A percentile compares a stretch with the other conserved stretches of the same genome.
These are phyloP conservation scores for Hippocampus abdominalis DNA, from an alignment of 2,113 vertebrate species.

Conservation along the genomic window DNA sequence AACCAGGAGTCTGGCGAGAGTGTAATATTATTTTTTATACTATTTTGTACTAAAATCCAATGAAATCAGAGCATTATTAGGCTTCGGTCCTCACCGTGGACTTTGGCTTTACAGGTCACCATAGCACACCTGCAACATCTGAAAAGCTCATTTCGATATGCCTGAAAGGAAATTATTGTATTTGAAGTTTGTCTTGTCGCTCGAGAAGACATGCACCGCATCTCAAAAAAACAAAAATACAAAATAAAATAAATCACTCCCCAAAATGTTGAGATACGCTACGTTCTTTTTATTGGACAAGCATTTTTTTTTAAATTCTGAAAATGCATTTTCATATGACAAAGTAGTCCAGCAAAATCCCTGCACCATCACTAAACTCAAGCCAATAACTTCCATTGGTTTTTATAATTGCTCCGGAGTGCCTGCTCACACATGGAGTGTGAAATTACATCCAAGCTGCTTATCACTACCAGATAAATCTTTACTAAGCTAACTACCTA, in stretches of 20 bases:
- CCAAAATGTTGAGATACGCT: not conserved
- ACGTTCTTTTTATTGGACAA: not conserved
- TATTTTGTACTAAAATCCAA: slow-evolving; percentile 33
- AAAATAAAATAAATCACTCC: too few relatives aligned
- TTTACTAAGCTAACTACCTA: not conserved
- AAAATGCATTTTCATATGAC: too few relatives aligned
- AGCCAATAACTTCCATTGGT: not conserved
- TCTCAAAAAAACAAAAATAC: not conserved
- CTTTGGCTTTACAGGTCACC: slow-evolving; percentile 36
- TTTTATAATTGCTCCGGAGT: not conserved
- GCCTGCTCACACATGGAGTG: not conserved
- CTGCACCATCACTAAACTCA: not conserved
- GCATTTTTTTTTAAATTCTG: too few relatives aligned
- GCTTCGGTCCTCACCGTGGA: slow-evolving; percentile 15
- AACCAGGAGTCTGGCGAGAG: slow-evolving; percentile 19
- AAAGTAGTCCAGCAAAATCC: not conserved
- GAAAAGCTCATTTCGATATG: not conserved
- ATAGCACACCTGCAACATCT: slow-evolving; percentile 26
- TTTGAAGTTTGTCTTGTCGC: not conserved
- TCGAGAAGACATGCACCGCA: not conserved
- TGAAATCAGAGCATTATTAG: slow-evolving; percentile 45
- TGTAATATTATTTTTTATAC: slow-evolving; percentile 16
- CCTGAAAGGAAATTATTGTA: not conserved
- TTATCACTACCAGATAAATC: not conserved
- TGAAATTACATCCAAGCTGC: too few relatives aligned